Evolutionary conservation across 2,888 invertebrate genomes (phyloP).

Genomic region (Nephrotoma appendiculata): DNA sequence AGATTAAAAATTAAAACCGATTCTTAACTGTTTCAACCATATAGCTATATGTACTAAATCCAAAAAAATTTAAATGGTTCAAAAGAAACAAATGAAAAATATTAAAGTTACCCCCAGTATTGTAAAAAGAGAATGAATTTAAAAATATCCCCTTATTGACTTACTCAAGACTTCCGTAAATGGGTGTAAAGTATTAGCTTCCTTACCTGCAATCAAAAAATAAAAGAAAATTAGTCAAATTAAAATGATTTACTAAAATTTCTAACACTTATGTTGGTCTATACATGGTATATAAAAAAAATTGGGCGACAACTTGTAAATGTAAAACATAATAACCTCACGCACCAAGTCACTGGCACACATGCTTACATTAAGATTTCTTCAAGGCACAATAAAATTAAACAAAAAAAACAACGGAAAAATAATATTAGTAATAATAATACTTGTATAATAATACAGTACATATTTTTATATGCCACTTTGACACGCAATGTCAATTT

Average conservation of each 20-base stretch:
- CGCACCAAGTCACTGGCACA: neutral
- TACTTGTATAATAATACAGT: neutral
- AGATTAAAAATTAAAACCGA: no score
- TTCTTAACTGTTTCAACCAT: no score
- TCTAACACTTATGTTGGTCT: neutral
- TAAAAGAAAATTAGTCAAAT: neutral
- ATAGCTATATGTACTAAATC: no score
- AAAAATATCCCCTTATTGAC: neutral
- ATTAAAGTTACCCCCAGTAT: no score
- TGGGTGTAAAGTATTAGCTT: neutral
- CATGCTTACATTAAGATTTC: neutral
- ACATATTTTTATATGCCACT: neutral
- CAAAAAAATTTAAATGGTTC: no score
- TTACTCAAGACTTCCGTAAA: neutral
- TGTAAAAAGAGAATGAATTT: no score
- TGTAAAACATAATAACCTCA: neutral
- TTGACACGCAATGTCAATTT: slow-evolving; percentile 4
- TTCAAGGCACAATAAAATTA: neutral
- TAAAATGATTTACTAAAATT: neutral
- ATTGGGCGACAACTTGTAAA: neutral
- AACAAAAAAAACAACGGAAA: neutral
- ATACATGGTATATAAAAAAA: neutral
- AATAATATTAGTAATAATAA: neutral
- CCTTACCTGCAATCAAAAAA: neutral
- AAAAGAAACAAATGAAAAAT: no score